phyloP scores from a whole-genome alignment of 2,888 invertebrate species.

The Conus canariensis region DNA sequence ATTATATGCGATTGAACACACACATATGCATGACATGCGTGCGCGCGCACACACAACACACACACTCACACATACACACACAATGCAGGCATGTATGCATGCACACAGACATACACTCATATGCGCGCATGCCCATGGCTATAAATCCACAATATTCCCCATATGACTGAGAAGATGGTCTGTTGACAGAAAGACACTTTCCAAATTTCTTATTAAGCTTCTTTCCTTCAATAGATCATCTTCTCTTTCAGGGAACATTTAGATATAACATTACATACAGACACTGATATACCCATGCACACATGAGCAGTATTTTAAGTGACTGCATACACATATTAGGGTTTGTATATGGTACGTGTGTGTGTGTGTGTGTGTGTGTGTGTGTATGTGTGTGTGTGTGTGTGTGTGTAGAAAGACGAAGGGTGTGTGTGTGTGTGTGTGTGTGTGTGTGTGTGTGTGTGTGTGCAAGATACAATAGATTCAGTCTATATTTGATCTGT shows the following conservation, averaged over 20 bases:
- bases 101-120: slow-evolving; percentile 20
- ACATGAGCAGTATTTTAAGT: neutral
- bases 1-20: neutral
- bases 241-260: too few relatives aligned
- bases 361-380: neutral
- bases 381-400: neutral
- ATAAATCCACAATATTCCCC: too few relatives aligned
- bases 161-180: too few relatives aligned
- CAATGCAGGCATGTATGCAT: slow-evolving; percentile 7
- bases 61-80: slow-evolving; percentile 31
- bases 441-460: neutral
- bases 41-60: slow-evolving; percentile 10
- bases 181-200: too few relatives aligned
- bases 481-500: too few relatives aligned
- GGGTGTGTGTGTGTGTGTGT: neutral
- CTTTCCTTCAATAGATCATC: too few relatives aligned
- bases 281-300: too few relatives aligned
- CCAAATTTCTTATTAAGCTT: too few relatives aligned
- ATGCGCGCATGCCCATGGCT: neutral
- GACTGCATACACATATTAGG: neutral
- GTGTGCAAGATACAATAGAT: neutral
- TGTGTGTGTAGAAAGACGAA: neutral
- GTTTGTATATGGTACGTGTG: neutral
- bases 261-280: too few relatives aligned
- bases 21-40: neutral